Base-by-base conservation (phyloP, 2,888 invertebrate species). In the Pachycephus smyrnensis region DNA sequence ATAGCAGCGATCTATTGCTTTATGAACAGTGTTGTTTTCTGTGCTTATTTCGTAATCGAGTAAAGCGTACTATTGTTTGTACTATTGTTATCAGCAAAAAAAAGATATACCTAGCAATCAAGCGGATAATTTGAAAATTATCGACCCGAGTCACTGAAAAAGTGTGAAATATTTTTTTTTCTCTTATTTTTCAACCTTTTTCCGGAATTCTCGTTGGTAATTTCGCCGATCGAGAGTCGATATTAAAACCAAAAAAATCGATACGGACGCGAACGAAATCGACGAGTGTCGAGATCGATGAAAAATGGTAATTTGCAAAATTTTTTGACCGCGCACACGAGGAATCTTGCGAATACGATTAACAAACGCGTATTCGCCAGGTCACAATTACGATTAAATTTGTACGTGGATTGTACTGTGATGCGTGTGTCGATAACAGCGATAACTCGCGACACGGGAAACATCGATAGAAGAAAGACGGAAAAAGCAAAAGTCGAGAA, bases 361-460 rank as follows among this genome's bases (percentile, higher is more conserved):
- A 55, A 55, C 6, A 55, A 55, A 1, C 2, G 40, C 15, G 40
- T 23, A 23, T 55, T 55, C 40, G 40, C 23, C 40, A 55, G 40
- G 40, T 55, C 40, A 55, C 40, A 55, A 12, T 71, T 71, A 73
- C 37, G 11, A 73, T 73, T 73, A 73, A 33, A 73, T 73, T 73
- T 73, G 74, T 73, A 73, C 74, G 74, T 73, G 74, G 23, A 36
- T 73, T 73, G 74, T 35, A 73, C 37, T 35, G 74, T 0, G 37
- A 73, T 55, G 40, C 40, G 23, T 23, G 40, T 55, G 23, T 55
- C 40, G 40, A 55, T 55, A 55, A 55, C 40, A 55, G 15, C 1
- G 23, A 55, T 55, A 23, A 23, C 40, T 55, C 40, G 40, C 40
- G 40, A 55, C 40, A 55, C 40, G 40, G 40, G 40, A 55, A 55